These are phyloP conservation scores for Andrena cerasifolii DNA, from an alignment of 1,140 invertebrate genomes.

Conservation along the genomic window DNA sequence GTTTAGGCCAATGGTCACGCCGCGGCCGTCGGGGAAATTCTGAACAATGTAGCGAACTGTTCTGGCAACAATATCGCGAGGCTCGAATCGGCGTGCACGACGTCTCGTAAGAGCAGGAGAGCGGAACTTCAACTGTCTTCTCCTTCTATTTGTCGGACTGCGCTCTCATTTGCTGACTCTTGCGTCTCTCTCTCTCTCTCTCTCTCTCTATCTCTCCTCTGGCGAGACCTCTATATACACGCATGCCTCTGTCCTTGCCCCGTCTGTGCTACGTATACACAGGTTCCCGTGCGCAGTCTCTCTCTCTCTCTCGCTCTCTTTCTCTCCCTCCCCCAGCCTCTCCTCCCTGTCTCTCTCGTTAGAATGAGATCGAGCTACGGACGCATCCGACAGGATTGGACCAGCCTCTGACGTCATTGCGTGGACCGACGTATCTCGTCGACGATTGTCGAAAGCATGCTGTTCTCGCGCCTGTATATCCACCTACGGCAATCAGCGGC, in stretches of 20 bases:
- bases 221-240: slow-evolving; percentile 16
- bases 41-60: slow-evolving; percentile 40
- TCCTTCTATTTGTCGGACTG: slow-evolving; percentile 52
- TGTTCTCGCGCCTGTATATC: slow-evolving; percentile 58
- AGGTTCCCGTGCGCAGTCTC: slow-evolving; percentile 4
- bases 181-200: slow-evolving; percentile 40
- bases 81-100: slow-evolving; percentile 42
- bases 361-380: slow-evolving; percentile 42
- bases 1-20: slow-evolving; percentile 9
- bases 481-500: slow-evolving; percentile 69
- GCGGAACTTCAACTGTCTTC: slow-evolving; percentile 55
- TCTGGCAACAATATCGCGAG: slow-evolving; percentile 48
- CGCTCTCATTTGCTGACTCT: slow-evolving; percentile 57
- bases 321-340: neutral
- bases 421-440: slow-evolving; percentile 62
- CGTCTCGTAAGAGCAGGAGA: slow-evolving; percentile 49
- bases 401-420: slow-evolving; percentile 67
- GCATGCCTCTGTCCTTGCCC: neutral
- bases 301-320: slow-evolving; percentile 2
- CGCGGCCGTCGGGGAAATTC: slow-evolving; percentile 38
- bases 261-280: neutral
- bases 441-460: slow-evolving; percentile 65
- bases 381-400: slow-evolving; percentile 55
- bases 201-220: slow-evolving; percentile 19
- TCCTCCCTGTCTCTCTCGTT: slow-evolving; percentile 13